Percentiles rank a stretch among this genome's conserved stretches.
phyloP scores from a whole-genome alignment of 2,797 vertebrate species.

The Sebastes minor region DNA sequence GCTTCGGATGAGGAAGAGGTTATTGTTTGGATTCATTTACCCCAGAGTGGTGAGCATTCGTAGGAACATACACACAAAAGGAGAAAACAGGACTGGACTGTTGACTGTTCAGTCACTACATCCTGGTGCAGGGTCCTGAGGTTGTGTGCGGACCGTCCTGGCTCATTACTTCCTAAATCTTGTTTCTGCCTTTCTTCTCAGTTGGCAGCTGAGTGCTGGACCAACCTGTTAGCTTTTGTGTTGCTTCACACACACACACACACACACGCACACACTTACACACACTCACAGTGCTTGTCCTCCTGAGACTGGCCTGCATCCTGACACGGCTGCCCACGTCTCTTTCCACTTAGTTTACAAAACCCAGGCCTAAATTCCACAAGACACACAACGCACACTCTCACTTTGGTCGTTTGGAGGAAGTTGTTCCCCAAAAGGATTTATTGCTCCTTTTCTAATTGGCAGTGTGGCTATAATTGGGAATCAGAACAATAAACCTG shows the following conservation, averaged over 20 bases:
- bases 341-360: constrained; percentile 61
- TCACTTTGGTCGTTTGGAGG: constrained; percentile 39
- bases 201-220: constrained; percentile 67
- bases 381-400: constrained; percentile 6
- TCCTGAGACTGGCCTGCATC: constrained; percentile 55
- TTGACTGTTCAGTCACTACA: constrained; percentile 26
- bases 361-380: constrained; percentile 67
- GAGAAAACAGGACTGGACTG: constrained; percentile 5
- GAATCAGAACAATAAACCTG: constrained; percentile 46
- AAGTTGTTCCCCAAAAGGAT: constrained; percentile 57
- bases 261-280: constrained; percentile 12
- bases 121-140: constrained; percentile 26
- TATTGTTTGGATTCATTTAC: constrained; percentile 32
- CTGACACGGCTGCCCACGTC: constrained; percentile 58
- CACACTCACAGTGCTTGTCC: constrained; percentile 10
- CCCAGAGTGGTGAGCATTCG: neutral
- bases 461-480: constrained; percentile 55
- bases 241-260: constrained; percentile 8
- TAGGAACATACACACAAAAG: constrained; percentile 21
- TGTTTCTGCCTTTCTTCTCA: constrained; percentile 51
- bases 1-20: constrained; percentile 13
- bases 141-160: constrained; percentile 45
- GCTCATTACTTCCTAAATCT: constrained; percentile 67
- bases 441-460: constrained; percentile 55
- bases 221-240: constrained; percentile 67